phyloP scores from a whole-genome alignment of 64 coral and sea anemone species.

The Orbicella faveolata region DNA sequence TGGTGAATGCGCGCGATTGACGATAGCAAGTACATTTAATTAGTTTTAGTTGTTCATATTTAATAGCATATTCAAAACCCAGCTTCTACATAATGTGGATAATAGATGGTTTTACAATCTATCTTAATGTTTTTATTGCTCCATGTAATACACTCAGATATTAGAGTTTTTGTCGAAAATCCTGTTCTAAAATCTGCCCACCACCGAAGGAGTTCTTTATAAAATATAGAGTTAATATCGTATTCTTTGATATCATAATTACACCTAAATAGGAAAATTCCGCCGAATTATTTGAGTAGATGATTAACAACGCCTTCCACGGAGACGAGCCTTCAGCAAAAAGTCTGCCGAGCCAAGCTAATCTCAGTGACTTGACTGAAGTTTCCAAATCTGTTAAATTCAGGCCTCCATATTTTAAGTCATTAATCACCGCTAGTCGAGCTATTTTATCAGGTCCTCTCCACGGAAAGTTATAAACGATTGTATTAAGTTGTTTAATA shows the following conservation, averaged over 20 bases:
- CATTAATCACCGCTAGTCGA: not conserved
- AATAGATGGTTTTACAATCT: too few relatives aligned
- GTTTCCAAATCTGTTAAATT: not conserved
- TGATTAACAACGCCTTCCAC: not conserved
- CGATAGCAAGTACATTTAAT: too few relatives aligned
- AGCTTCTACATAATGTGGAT: too few relatives aligned
- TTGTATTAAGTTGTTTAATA: conserved; percentile 28
- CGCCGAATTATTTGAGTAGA: not conserved
- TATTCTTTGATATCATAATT: not conserved
- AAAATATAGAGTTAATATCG: not conserved
- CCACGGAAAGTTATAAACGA: conserved; percentile 7
- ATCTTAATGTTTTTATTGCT: not conserved
- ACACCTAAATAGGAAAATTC: not conserved
- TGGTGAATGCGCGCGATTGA: too few relatives aligned
- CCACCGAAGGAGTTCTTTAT: too few relatives aligned
- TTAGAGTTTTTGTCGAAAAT: not conserved
- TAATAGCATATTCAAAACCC: too few relatives aligned
- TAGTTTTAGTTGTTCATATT: too few relatives aligned
- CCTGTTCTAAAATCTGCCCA: not conserved
- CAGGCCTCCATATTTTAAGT: not conserved
- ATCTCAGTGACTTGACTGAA: not conserved
- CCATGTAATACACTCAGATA: not conserved
- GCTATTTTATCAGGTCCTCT: not conserved
- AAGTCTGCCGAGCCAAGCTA: not conserved
- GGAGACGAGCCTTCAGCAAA: not conserved